Conservation (phyloP, 1,140 invertebrate species). For the Aphelenchoides besseyi region DNA sequence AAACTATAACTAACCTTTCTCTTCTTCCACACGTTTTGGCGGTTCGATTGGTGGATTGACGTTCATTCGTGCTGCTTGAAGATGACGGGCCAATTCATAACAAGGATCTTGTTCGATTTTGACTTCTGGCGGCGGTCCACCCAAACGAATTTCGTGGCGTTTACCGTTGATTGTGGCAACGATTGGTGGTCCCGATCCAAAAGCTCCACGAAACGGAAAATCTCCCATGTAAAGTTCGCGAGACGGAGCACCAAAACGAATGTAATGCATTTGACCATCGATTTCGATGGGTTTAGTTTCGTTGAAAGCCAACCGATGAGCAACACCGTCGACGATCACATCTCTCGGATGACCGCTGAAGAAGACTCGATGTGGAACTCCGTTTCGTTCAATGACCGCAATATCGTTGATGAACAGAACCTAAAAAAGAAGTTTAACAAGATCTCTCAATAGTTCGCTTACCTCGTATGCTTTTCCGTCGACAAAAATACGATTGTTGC, state of each 20-base stretch:
- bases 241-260: slow-evolving; percentile 84
- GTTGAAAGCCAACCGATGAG: slow-evolving; percentile 50
- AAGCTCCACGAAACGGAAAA: slow-evolving; percentile 79
- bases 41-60: slow-evolving; percentile 8
- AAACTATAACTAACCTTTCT: background rate
- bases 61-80: slow-evolving; percentile 39
- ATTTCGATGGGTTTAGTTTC: slow-evolving; percentile 63
- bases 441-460: background rate
- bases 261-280: slow-evolving; percentile 67
- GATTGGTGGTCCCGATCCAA: slow-evolving; percentile 86
- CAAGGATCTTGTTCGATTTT: slow-evolving; percentile 65
- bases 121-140: slow-evolving; percentile 74
- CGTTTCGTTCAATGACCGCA: slow-evolving; percentile 59
- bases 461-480: slow-evolving; percentile 61
- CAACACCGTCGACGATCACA: slow-evolving; percentile 49
- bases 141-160: slow-evolving; percentile 78
- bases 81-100: slow-evolving; percentile 55
- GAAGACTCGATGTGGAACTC: slow-evolving; percentile 51
- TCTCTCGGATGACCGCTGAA: slow-evolving; percentile 49
- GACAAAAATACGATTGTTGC: slow-evolving; percentile 61
- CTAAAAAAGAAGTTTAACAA: slow-evolving; percentile 26
- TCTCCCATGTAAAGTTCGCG: slow-evolving; percentile 85
- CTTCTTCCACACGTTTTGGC: background rate
- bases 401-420: slow-evolving; percentile 54
- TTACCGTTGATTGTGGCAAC: slow-evolving; percentile 75